Conservation (phyloP, 2,888 invertebrate species). For the Hirtodrosophila trivittata region DNA sequence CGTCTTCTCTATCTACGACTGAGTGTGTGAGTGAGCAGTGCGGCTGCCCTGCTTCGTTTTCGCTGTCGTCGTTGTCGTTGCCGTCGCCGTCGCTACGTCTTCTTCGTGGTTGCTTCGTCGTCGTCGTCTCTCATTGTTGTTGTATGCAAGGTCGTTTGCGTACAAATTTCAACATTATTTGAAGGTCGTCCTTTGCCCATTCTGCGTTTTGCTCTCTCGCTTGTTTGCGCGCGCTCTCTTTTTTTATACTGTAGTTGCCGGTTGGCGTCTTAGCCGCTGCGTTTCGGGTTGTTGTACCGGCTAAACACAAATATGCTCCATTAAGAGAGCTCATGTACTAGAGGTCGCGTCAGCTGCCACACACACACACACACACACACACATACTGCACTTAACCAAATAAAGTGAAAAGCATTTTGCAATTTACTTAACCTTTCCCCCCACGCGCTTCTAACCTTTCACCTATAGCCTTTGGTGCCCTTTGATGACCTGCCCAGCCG, state of each 20-base stretch:
- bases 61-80: conserved; percentile 29
- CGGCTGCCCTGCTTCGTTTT: conserved; percentile 53
- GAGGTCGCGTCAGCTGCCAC: conserved; percentile 6
- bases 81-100: conserved; percentile 49
- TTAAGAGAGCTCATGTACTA: too few species aligned
- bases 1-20: conserved; percentile 37
- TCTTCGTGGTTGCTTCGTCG: conserved; percentile 57
- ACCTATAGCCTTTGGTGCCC: background rate
- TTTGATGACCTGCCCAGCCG: conserved; percentile 20
- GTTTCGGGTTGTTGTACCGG: conserved; percentile 48
- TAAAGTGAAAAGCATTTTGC: conserved; percentile 31
- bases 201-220: conserved; percentile 51
- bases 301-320: conserved; percentile 41
- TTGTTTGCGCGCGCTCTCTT: conserved; percentile 46
- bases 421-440: conserved; percentile 1
- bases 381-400: conserved; percentile 24
- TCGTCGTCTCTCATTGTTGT: conserved; percentile 65
- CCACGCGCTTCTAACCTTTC: background rate
- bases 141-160: conserved; percentile 84
- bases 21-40: conserved; percentile 46
- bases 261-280: conserved; percentile 48
- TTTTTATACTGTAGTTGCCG: conserved; percentile 40
- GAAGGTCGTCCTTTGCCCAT: conserved; percentile 84
- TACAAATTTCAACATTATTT: conserved; percentile 84
- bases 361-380: conserved; percentile 21